Evolutionary conservation across 2,888 invertebrate genomes (phyloP).

Genomic region (Synanthedon myopaeformis): DNA sequence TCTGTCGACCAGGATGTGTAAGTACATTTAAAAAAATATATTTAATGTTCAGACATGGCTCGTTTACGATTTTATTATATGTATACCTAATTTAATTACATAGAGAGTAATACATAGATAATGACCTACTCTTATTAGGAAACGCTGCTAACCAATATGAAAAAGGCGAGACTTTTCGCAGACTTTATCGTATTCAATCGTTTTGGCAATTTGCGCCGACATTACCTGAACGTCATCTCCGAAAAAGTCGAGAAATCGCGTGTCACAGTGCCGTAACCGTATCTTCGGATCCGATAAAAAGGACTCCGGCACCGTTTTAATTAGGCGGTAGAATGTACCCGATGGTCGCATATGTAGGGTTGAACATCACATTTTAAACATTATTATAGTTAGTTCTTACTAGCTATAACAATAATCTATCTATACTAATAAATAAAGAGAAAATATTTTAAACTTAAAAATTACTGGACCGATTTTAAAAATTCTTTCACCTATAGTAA

Average conservation of each 20-base stretch:
- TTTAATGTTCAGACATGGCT: too few species aligned
- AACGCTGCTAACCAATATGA: neutral
- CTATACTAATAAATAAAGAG: too few species aligned
- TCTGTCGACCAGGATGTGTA: too few species aligned
- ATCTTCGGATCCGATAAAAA: slow-evolving; percentile 58
- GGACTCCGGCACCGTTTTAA: slow-evolving; percentile 64
- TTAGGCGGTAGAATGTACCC: slow-evolving; percentile 58
- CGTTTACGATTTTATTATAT: too few species aligned
- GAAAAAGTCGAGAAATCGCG: slow-evolving; percentile 32
- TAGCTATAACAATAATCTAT: too few species aligned
- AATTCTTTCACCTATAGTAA: too few species aligned
- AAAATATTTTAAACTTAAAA: too few species aligned
- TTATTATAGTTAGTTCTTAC: neutral
- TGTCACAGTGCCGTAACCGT: slow-evolving; percentile 55
- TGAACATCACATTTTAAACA: slow-evolving; percentile 9
- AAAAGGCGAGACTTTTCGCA: neutral
- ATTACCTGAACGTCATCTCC: slow-evolving; percentile 19
- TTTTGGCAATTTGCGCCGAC: slow-evolving; percentile 15
- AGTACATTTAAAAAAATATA: too few species aligned
- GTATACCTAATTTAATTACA: too few species aligned
- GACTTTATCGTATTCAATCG: neutral
- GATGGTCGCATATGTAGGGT: slow-evolving; percentile 37
- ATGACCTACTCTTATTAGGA: too few species aligned
- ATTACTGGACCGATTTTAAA: too few species aligned
- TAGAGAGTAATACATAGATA: too few species aligned